Conservation (phyloP, 2,888 invertebrate genomes). For the Diadromus collaris region DNA sequence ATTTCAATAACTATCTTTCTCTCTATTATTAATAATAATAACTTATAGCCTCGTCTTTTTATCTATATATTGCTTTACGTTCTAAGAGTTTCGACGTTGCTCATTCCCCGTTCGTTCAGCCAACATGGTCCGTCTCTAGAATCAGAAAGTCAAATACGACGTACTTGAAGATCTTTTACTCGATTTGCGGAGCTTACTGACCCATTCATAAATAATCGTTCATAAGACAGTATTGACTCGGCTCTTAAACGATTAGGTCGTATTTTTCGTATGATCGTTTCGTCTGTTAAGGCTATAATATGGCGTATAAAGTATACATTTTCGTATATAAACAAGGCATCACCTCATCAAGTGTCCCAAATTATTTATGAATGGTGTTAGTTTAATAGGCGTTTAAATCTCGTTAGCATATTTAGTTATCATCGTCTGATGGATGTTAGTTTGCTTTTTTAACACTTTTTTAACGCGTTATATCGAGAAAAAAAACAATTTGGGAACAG, state of each 20-base stretch:
- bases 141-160: conserved; percentile 70
- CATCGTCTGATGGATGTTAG: conserved; percentile 29
- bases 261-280: conserved; percentile 9
- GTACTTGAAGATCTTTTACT: conserved; percentile 42
- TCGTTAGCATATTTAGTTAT: conserved; percentile 74
- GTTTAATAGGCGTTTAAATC: conserved; percentile 77
- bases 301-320: conserved; percentile 31
- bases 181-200: conserved; percentile 4
- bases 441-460: conserved; percentile 14
- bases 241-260: conserved; percentile 31
- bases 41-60: conserved; percentile 69
- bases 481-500: conserved; percentile 77
- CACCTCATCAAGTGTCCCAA: conserved; percentile 80
- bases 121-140: conserved; percentile 77
- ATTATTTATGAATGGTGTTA: conserved; percentile 78
- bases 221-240: conserved; percentile 35
- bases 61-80: conserved; percentile 56
- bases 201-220: conserved; percentile 76
- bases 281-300: conserved; percentile 19
- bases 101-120: conserved; percentile 68
- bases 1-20: conserved; percentile 28
- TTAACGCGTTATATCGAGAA: conserved; percentile 2
- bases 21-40: conserved; percentile 43
- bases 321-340: conserved; percentile 42
- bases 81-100: conserved; percentile 43